phyloP scores from a whole-genome alignment of 2,888 invertebrate species.

The Carcina quercana region DNA sequence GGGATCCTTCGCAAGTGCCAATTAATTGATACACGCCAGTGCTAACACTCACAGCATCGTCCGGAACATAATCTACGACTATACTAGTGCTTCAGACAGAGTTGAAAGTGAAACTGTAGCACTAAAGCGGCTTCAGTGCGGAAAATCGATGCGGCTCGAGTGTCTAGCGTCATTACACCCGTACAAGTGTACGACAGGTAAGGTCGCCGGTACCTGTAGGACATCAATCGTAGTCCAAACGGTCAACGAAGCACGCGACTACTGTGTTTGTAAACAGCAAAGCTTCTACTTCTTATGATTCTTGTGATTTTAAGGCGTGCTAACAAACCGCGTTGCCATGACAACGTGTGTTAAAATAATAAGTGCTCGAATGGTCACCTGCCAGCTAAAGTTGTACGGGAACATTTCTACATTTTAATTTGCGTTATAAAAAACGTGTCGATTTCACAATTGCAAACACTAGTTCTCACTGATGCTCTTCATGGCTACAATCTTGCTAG shows the following conservation, averaged over 20 bases:
- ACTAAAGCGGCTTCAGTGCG: conserved; percentile 36
- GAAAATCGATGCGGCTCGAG: conserved; percentile 57
- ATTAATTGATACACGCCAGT: conserved; percentile 52
- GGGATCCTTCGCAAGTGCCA: conserved; percentile 60
- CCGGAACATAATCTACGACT: neutral
- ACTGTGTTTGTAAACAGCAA: conserved; percentile 24
- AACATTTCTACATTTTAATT: conserved; percentile 69
- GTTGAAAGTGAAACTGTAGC: conserved; percentile 55
- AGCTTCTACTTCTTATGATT: conserved; percentile 1
- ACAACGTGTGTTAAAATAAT: conserved; percentile 10
- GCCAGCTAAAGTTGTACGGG: conserved; percentile 61
- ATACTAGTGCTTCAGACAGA: conserved; percentile 35
- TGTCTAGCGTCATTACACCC: conserved; percentile 41
- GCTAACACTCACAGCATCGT: conserved; percentile 1
- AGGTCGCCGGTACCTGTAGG: conserved; percentile 39
- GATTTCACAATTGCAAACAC: too few relatives aligned
- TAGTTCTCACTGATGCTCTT: conserved; percentile 17
- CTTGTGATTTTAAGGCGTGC: conserved; percentile 1
- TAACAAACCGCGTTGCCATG: conserved; percentile 10
- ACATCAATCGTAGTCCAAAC: conserved; percentile 46
- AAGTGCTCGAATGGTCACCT: conserved; percentile 49
- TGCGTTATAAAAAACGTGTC: too few relatives aligned
- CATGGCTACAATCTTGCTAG: too few relatives aligned
- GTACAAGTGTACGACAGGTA: conserved; percentile 38
- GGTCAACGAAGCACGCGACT: conserved; percentile 31